Evolutionary conservation across 2,797 vertebrate species (phyloP), one percentile per base, ranked within the genome.

Genomic region (Acipenser transmontanus): DNA sequence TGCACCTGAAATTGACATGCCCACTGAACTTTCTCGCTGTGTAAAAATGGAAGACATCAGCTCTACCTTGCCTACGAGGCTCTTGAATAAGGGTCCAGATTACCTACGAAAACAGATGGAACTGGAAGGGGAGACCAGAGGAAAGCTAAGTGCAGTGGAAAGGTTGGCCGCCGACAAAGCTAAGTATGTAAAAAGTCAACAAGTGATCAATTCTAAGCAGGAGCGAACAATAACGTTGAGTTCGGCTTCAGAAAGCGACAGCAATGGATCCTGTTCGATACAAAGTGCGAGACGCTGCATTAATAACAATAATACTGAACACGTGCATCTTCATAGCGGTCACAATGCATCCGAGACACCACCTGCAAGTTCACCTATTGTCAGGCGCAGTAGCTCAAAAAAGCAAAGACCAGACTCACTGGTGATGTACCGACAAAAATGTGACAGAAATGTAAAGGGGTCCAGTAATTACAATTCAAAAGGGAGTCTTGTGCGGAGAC

Each of bases 401-500:
- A 94, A 88, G 74, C 85, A 85, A n/a, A 81, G 96, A 8, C 95
- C 91, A 0, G 96, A 99, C 73, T 98, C 97, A 0, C 84, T 98
- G 50, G 76, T 98, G 63, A 87, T 98, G 52, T 92, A 98, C 83
- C 85, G 96, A 8, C 94, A 98, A 83, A 98, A 95, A 72, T 93
- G 92, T 71, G 95, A 97, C 34, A 34, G 4, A n/a, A 80, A 93
- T 8, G 76, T 85, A 10, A 89, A 84, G 73, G 87, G 81, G 1
- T 76, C 89, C 0, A 73, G 73, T n/a, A 77, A 82, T 2, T 80
- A 82, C 60, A 67, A 74, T 49, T 49, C 75, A 2, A 85, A 85
- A 48, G 86, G 70, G 2, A 78, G 74, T 48, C 57, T 88, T 59
- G 81, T 82, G 63, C 84, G 77, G 66, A 92, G 82, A 71, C 62